These are phyloP conservation scores for Drosophila prostipennis DNA, from an alignment of 2,888 invertebrate species.

Conservation along the genomic window DNA sequence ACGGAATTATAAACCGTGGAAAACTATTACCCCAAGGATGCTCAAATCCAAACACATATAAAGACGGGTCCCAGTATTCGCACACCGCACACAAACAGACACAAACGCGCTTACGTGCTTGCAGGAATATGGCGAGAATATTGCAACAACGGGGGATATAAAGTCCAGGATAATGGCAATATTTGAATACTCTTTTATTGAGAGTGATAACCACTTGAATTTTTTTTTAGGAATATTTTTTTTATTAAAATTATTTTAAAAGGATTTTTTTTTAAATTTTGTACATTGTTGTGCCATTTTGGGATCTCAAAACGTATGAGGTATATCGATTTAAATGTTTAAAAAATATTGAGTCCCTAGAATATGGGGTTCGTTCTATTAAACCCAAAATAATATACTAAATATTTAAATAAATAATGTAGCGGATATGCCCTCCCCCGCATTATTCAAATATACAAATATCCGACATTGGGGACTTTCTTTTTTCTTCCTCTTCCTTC, in stretches of 20 bases:
- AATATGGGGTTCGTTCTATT: neutral
- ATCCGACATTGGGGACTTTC: conserved; percentile 59
- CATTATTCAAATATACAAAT: conserved; percentile 27
- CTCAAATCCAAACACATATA: conserved; percentile 72
- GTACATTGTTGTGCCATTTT: no score
- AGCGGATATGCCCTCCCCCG: neutral
- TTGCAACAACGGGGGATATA: conserved; percentile 51
- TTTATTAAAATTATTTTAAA: no score
- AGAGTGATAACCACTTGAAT: no score
- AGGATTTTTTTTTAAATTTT: no score
- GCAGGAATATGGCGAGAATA: conserved; percentile 68
- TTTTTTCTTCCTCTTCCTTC: conserved; percentile 38
- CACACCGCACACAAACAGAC: conserved; percentile 28
- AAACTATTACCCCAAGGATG: conserved; percentile 78
- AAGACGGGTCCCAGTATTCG: conserved; percentile 15
- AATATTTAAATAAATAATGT: neutral
- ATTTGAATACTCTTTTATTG: conserved; percentile 34
- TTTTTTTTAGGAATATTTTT: no score
- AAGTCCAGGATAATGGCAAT: conserved; percentile 9
- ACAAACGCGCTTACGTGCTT: conserved; percentile 73
- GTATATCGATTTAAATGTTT: neutral
- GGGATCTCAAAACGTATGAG: no score
- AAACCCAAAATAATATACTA: neutral
- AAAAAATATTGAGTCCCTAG: no score
- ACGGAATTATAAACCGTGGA: conserved; percentile 80